phyloP scores from a whole-genome alignment of 2,113 vertebrate species.

The Nothobranchius kuhntae region DNA sequence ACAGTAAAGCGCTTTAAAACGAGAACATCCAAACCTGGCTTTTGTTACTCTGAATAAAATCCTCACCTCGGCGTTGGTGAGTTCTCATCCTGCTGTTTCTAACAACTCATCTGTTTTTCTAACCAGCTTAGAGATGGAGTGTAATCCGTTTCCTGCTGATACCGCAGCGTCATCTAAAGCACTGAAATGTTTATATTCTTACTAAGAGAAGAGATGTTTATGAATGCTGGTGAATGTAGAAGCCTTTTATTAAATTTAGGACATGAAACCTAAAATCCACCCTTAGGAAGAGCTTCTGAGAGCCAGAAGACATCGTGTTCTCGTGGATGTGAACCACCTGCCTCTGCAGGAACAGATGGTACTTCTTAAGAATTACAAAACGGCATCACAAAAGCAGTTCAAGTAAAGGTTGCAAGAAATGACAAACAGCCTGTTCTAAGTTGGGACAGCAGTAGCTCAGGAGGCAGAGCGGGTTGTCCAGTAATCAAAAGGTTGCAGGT shows the following conservation, averaged over 20 bases:
- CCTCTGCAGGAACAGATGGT: too few species aligned
- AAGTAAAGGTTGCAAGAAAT: too few species aligned
- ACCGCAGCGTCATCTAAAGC: slow-evolving; percentile 10
- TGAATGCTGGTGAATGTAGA: slow-evolving; percentile 4
- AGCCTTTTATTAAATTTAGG: slow-evolving; percentile 7
- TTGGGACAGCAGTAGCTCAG: too few species aligned
- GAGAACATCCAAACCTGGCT: neutral
- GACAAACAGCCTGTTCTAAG: too few species aligned
- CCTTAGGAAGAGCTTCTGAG: neutral
- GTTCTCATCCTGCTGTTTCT: slow-evolving; percentile 13
- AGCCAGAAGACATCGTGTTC: neutral
- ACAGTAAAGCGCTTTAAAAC: neutral
- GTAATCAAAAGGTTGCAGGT: too few species aligned
- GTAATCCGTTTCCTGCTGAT: slow-evolving; percentile 25
- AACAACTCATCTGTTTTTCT: slow-evolving; percentile 12
- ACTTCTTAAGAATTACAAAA: too few species aligned
- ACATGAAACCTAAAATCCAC: slow-evolving; percentile 5
- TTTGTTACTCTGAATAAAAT: neutral
- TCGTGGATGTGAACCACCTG: too few species aligned
- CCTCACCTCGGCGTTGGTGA: neutral
- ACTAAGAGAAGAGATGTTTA: slow-evolving; percentile 2
- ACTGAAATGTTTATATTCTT: neutral
- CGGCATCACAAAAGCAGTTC: too few species aligned
- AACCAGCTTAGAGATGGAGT: slow-evolving; percentile 4
- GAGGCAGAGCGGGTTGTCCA: too few species aligned